Percentiles rank a stretch among this genome's conserved stretches.
Conservation (phyloP, 2,113 vertebrate genomes). For the Lethenteron reissneri region DNA sequence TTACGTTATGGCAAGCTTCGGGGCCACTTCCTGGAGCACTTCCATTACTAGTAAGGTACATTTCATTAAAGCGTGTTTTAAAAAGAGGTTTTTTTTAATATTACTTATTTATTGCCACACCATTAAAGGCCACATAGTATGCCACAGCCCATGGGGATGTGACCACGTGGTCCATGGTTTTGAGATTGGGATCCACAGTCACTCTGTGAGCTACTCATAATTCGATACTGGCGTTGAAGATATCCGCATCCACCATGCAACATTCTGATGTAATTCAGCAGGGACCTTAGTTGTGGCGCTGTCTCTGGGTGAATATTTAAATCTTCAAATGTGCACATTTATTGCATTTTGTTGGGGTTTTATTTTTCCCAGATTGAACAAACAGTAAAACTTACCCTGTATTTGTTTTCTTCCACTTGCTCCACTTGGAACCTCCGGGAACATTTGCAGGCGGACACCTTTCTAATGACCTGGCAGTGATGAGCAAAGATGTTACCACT, state of each 20-base stretch:
- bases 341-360: not conserved
- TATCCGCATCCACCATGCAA: not conserved
- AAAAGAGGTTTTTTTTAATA: too few relatives aligned
- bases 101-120: too few relatives aligned
- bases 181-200: too few relatives aligned
- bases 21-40: too few relatives aligned
- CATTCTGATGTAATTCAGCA: not conserved
- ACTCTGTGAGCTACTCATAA: not conserved
- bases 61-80: too few relatives aligned
- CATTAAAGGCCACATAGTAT: too few relatives aligned
- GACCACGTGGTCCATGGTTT: too few relatives aligned
- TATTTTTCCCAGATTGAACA: not conserved
- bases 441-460: slow-evolving; percentile 65
- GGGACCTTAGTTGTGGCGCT: not conserved
- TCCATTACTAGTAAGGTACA: too few relatives aligned
- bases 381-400: slow-evolving; percentile 38
- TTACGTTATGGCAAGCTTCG: too few relatives aligned
- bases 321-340: not conserved
- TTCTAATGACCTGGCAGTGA: slow-evolving; percentile 38
- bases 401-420: slow-evolving; percentile 62
- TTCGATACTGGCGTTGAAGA: not conserved
- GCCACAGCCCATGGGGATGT: too few relatives aligned
- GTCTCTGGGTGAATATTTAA: not conserved
- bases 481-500: too few relatives aligned
- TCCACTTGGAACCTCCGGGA: slow-evolving; percentile 59